phyloP scores from a whole-genome alignment of 1,140 invertebrate genomes.

The Bilobella aurantiaca region DNA sequence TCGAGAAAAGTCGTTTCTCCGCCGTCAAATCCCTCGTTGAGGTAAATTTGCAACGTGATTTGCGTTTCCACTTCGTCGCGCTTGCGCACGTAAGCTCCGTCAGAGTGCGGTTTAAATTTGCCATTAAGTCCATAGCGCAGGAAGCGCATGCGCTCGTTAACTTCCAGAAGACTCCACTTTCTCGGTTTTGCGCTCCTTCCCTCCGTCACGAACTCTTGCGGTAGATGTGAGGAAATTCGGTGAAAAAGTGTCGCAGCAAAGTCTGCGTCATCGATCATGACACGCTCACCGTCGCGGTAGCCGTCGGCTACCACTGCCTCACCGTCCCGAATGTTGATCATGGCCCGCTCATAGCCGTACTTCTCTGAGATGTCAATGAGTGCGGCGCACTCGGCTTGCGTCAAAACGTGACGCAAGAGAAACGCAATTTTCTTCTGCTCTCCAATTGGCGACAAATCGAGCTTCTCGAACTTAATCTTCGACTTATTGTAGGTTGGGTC shows the following conservation, averaged over 20 bases:
- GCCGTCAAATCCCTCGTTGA: slow-evolving; percentile 23
- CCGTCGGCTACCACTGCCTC: neutral
- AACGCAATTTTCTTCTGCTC: slow-evolving; percentile 17
- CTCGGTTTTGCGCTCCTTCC: neutral
- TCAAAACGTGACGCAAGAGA: slow-evolving; percentile 20
- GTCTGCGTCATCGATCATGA: slow-evolving; percentile 22
- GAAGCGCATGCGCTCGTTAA: slow-evolving; percentile 25
- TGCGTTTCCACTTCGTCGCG: neutral
- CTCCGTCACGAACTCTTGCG: neutral
- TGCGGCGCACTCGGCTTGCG: slow-evolving; percentile 11
- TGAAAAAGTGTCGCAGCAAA: slow-evolving; percentile 11
- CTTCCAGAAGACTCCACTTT: slow-evolving; percentile 1
- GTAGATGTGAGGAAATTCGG: slow-evolving; percentile 15
- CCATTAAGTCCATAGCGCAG: slow-evolving; percentile 13
- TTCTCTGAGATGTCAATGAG: slow-evolving; percentile 17
- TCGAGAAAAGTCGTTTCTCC: slow-evolving; percentile 23
- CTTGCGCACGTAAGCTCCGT: neutral
- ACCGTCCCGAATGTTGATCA: neutral
- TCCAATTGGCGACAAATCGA: slow-evolving; percentile 8
- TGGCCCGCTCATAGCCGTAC: slow-evolving; percentile 9
- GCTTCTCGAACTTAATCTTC: neutral
- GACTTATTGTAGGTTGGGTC: neutral
- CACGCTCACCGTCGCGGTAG: slow-evolving; percentile 9
- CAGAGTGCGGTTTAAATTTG: slow-evolving; percentile 15
- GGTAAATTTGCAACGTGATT: slow-evolving; percentile 26